These are phyloP conservation scores for Philaethria dido DNA, from an alignment of 2,888 invertebrate species.

Conservation along the genomic window DNA sequence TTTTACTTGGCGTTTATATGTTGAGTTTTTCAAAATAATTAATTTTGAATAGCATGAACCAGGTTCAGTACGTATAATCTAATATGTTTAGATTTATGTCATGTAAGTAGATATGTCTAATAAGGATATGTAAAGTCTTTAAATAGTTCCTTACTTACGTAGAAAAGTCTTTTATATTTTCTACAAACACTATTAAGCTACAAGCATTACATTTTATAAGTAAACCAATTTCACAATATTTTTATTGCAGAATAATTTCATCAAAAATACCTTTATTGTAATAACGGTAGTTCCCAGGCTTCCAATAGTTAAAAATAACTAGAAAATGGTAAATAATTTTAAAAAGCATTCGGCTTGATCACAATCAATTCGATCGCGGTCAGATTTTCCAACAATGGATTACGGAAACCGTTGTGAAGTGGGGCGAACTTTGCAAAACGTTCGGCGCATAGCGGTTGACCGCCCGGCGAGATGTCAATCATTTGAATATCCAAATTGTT, in stretches of 20 bases:
- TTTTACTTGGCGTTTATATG: background rate
- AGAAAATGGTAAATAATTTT: constrained; percentile 63
- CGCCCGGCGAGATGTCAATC: constrained; percentile 82
- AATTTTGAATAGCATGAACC: background rate
- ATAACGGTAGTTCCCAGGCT: constrained; percentile 69
- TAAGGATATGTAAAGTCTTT: too few relatives aligned
- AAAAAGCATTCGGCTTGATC: constrained; percentile 72
- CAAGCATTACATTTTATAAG: background rate
- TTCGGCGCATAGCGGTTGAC: constrained; percentile 59
- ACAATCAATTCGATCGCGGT: constrained; percentile 74
- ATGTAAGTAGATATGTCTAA: too few relatives aligned
- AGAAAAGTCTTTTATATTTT: background rate
- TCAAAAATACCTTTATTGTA: constrained; percentile 16
- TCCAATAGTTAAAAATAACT: constrained; percentile 53
- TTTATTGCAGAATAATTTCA: background rate
- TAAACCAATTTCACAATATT: background rate
- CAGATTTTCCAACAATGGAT: constrained; percentile 67
- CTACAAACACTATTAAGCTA: too few relatives aligned
- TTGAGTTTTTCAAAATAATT: background rate
- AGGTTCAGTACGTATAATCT: too few relatives aligned
- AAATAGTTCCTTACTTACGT: background rate
- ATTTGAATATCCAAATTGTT: constrained; percentile 79
- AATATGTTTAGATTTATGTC: too few relatives aligned
- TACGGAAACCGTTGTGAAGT: constrained; percentile 58
- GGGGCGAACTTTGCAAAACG: constrained; percentile 56